Conservation (phyloP, 2,797 vertebrate genomes). For the Gymnothorax javanicus region DNA sequence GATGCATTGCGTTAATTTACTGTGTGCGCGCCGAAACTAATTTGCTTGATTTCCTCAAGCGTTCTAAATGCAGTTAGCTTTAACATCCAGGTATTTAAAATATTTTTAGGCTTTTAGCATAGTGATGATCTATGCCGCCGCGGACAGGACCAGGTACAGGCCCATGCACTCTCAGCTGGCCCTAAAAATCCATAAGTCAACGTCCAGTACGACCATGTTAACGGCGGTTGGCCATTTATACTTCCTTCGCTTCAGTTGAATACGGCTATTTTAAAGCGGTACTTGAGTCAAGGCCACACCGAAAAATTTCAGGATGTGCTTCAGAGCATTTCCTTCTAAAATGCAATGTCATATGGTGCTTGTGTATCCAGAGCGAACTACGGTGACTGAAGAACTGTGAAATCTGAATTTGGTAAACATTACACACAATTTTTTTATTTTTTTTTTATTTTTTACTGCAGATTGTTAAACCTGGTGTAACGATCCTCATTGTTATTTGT, state of each 20-base stretch:
- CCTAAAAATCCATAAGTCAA: neutral
- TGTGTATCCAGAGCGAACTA: neutral
- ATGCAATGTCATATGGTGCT: neutral
- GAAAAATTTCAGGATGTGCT: neutral
- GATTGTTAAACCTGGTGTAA: neutral
- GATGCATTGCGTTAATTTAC: neutral
- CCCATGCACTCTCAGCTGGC: neutral
- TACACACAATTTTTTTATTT: neutral
- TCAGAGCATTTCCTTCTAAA: neutral
- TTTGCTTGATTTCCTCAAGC: neutral
- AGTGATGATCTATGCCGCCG: neutral
- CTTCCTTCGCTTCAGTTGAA: neutral
- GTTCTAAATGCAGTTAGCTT: neutral
- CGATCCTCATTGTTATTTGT: neutral
- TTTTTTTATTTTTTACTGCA: neutral
- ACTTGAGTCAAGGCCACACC: neutral
- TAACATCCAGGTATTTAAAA: neutral
- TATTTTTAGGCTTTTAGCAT: neutral
- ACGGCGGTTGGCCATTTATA: neutral
- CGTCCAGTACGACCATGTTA: neutral
- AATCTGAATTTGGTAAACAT: neutral
- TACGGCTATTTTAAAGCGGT: neutral
- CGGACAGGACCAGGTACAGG: neutral
- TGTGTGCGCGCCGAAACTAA: neutral
- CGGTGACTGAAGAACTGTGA: neutral